Evolutionary conservation across 1,140 invertebrate genomes (phyloP).

Genomic region (Drosophila rhopaloa): DNA sequence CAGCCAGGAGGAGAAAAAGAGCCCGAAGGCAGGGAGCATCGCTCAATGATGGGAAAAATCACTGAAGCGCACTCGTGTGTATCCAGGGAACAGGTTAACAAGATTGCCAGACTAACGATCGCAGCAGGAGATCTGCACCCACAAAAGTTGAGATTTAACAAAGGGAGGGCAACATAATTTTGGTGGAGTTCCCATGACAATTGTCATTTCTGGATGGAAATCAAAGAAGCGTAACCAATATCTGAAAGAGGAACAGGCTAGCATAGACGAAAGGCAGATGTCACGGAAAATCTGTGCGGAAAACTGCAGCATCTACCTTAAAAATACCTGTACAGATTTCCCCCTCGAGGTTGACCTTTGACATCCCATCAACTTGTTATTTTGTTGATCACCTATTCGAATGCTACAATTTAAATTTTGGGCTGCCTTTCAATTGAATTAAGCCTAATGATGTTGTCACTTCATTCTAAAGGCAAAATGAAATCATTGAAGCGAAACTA

Average conservation of each 20-base stretch:
- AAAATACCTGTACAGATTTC: not conserved
- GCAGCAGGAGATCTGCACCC: conserved; percentile 7
- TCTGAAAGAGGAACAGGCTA: conserved; percentile 19
- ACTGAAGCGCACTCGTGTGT: conserved; percentile 44
- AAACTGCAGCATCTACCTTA: not conserved
- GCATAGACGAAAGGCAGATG: conserved; percentile 10
- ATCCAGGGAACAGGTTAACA: conserved; percentile 43
- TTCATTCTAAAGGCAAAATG: too few relatives aligned
- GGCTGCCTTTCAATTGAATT: too few relatives aligned
- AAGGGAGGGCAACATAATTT: not conserved
- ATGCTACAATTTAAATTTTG: conserved; percentile 25
- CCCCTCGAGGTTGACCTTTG: not conserved
- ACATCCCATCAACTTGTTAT: not conserved
- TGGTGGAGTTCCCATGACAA: not conserved
- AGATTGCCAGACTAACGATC: not conserved
- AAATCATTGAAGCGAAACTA: too few relatives aligned
- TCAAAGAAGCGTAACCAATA: conserved; percentile 51
- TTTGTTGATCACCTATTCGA: conserved; percentile 23
- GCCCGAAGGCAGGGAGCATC: conserved; percentile 14
- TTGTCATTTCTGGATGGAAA: conserved; percentile 20
- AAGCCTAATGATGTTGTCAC: too few relatives aligned
- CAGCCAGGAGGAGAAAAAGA: conserved; percentile 5
- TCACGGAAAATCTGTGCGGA: not conserved
- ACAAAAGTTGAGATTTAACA: not conserved
- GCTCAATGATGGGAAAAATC: conserved; percentile 33